These are phyloP conservation scores for Hyposmocoma kahamanoa DNA, from an alignment of 1,140 invertebrate genomes.

Conservation along the genomic window DNA sequence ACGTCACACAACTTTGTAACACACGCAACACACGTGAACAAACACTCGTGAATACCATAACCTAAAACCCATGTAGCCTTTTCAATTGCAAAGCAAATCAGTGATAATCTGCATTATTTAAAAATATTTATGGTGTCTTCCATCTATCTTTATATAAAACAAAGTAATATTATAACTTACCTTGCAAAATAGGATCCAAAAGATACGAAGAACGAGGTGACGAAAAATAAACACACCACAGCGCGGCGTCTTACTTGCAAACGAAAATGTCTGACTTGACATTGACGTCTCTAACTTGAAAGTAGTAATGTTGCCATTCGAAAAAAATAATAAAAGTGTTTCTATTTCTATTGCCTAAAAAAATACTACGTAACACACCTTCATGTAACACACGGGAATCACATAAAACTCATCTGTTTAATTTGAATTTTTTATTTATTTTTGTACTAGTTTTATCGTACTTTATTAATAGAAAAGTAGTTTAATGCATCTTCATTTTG, in stretches of 20 bases:
- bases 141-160: not conserved
- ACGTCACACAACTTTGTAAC: not conserved
- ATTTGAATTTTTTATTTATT: not conserved
- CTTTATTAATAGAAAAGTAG: not conserved
- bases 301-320: not conserved
- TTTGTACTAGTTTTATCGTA: not conserved
- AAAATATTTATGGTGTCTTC: not conserved
- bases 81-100: not conserved
- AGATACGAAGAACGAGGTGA: not conserved
- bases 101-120: not conserved
- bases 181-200: not conserved
- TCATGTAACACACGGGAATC: not conserved
- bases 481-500: not conserved
- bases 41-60: not conserved
- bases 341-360: not conserved
- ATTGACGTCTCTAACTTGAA: not conserved
- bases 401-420: not conserved
- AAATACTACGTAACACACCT: not conserved
- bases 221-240: not conserved
- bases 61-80: not conserved
- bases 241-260: not conserved
- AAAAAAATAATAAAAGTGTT: not conserved
- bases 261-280: not conserved
- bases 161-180: not conserved
- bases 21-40: not conserved